Evolutionary conservation across 2,888 invertebrate species (phyloP), one percentile per base, ranked within the genome.

Genomic region (Nemotelus nigrinus): DNA sequence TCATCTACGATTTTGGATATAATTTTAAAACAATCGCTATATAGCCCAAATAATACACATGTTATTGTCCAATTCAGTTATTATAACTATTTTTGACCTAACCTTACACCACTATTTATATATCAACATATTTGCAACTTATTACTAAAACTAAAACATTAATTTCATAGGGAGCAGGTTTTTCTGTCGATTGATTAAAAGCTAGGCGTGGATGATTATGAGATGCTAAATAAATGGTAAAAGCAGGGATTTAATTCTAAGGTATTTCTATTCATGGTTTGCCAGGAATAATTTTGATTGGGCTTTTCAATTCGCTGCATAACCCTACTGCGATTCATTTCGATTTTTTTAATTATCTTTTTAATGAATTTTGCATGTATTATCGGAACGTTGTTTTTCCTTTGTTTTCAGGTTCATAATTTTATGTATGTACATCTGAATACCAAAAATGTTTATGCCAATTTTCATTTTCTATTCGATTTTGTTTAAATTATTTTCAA

Each of bases 171-270:
- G 7, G 53, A 53, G 10, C 1, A 57, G 25, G 6, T 57, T 25
- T 3, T 57, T 57, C 25, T 57, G 25, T 67, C 7, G 7, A 45
- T 45, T 44, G 44, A 47, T 65, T 70, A 75, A 71, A 78, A 78
- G 71, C 78, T 76, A 78, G 76, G 78, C 71, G 75, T 78, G 76
- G 71, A 75, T 71, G 55, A 71, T 60, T 78, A 71, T 75, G 43
- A 58, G 58, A 60, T 75, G 53, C 47, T 68, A 78, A 78, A 76
- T 57, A 68, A 78, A 76, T 71, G 25, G 25, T 25, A 78, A 76
- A 64, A 77, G 65, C 65, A 2, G 7, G 65, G 65, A 25, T 25
- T 25, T 25, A 25, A 25, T 25, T 25, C 25, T 25, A 25, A 25
- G 25, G 25, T 25, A 25, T 25, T 25, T 25, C 25, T 25, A 25